These are phyloP conservation scores for Rhabdomys dilectus DNA, from an alignment of 2,113 vertebrate species.

Conservation along the genomic window DNA sequence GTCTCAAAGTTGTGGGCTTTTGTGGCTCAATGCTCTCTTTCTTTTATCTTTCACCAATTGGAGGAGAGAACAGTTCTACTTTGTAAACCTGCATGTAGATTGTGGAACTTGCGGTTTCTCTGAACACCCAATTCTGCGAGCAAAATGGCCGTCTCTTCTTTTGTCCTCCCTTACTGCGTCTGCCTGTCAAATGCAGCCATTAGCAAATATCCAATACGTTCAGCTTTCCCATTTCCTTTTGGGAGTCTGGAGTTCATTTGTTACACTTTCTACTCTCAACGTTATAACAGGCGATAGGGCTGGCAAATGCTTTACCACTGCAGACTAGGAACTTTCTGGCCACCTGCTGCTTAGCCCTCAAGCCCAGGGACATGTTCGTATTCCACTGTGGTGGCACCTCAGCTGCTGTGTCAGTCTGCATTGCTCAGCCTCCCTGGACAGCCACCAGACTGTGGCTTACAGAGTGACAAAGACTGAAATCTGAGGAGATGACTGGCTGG, in stretches of 20 bases:
- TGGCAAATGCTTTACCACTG: neutral
- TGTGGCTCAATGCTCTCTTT: neutral
- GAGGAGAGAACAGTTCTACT: conserved; percentile 27
- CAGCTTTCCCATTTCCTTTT: neutral
- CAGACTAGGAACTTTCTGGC: neutral
- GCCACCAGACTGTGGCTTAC: neutral
- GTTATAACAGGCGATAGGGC: neutral
- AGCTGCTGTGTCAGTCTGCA: no score
- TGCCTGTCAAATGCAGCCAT: conserved; percentile 28
- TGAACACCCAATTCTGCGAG: conserved; percentile 34
- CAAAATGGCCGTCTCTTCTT: conserved; percentile 50
- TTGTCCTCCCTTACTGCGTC: conserved; percentile 35
- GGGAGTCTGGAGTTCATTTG: neutral
- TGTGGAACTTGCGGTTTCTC: conserved; percentile 49
- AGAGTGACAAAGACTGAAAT: neutral
- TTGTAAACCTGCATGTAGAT: conserved; percentile 7
- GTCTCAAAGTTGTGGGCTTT: neutral
- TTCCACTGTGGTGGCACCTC: neutral
- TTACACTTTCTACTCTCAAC: neutral
- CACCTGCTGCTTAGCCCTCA: neutral
- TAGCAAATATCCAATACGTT: neutral
- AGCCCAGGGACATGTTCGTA: neutral
- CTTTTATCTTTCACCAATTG: conserved; percentile 30
- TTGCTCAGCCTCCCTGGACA: neutral
- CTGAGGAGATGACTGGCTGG: neutral